These are phyloP conservation scores for honey bee (Apis mellifera) DNA, from an alignment of 1,140 invertebrate genomes.

Conservation along the genomic window Amel_HAv3.1 CM009932.2:12309001-12309500, in stretches of 20 bases:
- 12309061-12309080: conserved; percentile 8
- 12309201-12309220: conserved; percentile 29
- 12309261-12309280: conserved; percentile 37
- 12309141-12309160: conserved; percentile 15
- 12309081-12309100: conserved; percentile 2
- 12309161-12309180: conserved; percentile 18
- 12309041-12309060: neutral
- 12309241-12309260: conserved; percentile 60
- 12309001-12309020: neutral
- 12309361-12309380: neutral
- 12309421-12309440: conserved; percentile 51
- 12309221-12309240: conserved; percentile 53
- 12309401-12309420: conserved; percentile 47
- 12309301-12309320: neutral
- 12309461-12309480: neutral
- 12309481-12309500: neutral
- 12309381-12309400: neutral
- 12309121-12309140: conserved; percentile 7
- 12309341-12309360: neutral
- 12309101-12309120: neutral
- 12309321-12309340: neutral
- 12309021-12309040: conserved; percentile 16
- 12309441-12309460: conserved; percentile 44
- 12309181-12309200: conserved; percentile 54
- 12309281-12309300: neutral